Percentiles rank a stretch among this genome's conserved stretches.
These are phyloP conservation scores for Catocala nupta DNA, from an alignment of 2,888 invertebrate species.

Conservation along the genomic window DNA sequence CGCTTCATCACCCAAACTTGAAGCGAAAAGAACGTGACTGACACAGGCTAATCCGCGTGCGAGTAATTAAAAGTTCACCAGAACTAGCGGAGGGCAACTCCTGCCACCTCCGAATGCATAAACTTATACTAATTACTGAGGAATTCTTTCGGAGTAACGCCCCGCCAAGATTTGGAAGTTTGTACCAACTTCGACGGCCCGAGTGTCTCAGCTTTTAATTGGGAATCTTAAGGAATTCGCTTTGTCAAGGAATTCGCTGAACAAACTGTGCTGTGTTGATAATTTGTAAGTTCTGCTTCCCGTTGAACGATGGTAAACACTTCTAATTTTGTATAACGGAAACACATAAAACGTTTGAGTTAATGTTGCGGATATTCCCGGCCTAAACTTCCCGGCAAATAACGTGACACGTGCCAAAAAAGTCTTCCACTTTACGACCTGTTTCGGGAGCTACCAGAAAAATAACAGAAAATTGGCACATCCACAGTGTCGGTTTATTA, in stretches of 20 bases:
- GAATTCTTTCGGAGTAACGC: slow-evolving; percentile 80
- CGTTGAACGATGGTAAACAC: slow-evolving; percentile 45
- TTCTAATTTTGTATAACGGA: slow-evolving; percentile 43
- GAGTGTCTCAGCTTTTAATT: slow-evolving; percentile 84
- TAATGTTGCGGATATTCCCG: slow-evolving; percentile 32
- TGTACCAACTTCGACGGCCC: slow-evolving; percentile 73
- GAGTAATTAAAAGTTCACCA: slow-evolving; percentile 81
- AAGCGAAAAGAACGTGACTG: slow-evolving; percentile 68
- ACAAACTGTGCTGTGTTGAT: slow-evolving; percentile 73
- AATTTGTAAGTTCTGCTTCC: slow-evolving; percentile 49
- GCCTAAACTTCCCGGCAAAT: slow-evolving; percentile 36
- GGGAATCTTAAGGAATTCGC: slow-evolving; percentile 83
- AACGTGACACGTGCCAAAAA: slow-evolving; percentile 51
- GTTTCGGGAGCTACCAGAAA: slow-evolving; percentile 27
- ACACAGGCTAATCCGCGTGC: slow-evolving; percentile 61
- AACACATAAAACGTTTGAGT: slow-evolving; percentile 43
- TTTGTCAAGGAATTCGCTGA: slow-evolving; percentile 78
- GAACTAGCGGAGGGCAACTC: slow-evolving; percentile 61
- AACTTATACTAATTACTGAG: slow-evolving; percentile 85
- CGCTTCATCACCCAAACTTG: slow-evolving; percentile 36
- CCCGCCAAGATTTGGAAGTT: slow-evolving; percentile 81
- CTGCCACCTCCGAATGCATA: slow-evolving; percentile 78
- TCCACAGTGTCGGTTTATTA: slow-evolving; percentile 40
- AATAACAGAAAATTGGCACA: slow-evolving; percentile 54
- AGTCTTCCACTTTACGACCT: slow-evolving; percentile 42